Percentiles rank a stretch among this genome's conserved stretches.
phyloP scores from a whole-genome alignment of 1,140 invertebrate species.

The Drosophila ambigua region DNA sequence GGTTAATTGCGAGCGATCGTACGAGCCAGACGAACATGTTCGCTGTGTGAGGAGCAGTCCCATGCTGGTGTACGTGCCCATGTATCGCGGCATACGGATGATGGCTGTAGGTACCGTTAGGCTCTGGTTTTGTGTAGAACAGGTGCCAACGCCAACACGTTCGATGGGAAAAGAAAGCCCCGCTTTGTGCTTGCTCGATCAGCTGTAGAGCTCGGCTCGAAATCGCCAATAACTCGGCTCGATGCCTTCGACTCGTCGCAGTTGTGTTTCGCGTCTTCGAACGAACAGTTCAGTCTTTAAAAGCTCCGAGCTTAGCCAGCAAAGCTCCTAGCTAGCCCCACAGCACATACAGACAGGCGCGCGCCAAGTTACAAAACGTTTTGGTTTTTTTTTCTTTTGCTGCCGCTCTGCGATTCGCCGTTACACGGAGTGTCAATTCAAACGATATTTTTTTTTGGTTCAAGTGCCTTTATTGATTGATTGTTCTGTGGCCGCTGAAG shows the following conservation, averaged over 20 bases:
- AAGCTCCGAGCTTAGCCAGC: conserved; percentile 1
- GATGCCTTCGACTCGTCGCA: conserved; percentile 58
- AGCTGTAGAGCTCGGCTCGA: conserved; percentile 7
- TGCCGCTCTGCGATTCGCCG: no score
- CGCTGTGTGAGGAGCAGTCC: neutral
- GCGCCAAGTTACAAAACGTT: conserved; percentile 31
- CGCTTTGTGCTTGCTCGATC: conserved; percentile 22
- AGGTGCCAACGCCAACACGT: conserved; percentile 56
- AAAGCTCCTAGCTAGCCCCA: neutral
- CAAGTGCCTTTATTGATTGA: no score
- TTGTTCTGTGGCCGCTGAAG: no score
- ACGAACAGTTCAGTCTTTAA: conserved; percentile 64
- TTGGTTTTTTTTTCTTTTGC: no score
- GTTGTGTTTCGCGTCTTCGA: conserved; percentile 73
- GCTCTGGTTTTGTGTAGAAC: conserved; percentile 28
- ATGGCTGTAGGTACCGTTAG: conserved; percentile 18
- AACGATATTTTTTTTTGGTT: no score
- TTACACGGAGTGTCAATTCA: no score
- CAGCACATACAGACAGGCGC: conserved; percentile 13
- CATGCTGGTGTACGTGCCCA: neutral
- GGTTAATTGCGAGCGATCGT: conserved; percentile 26
- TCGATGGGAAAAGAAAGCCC: conserved; percentile 72
- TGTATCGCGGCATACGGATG: neutral
- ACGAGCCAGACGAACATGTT: conserved; percentile 29
- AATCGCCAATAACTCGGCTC: conserved; percentile 77